Percentiles rank a stretch among this genome's conserved stretches.
phyloP scores from a whole-genome alignment of 2,797 vertebrate species.

The Zalophus californianus region DNA sequence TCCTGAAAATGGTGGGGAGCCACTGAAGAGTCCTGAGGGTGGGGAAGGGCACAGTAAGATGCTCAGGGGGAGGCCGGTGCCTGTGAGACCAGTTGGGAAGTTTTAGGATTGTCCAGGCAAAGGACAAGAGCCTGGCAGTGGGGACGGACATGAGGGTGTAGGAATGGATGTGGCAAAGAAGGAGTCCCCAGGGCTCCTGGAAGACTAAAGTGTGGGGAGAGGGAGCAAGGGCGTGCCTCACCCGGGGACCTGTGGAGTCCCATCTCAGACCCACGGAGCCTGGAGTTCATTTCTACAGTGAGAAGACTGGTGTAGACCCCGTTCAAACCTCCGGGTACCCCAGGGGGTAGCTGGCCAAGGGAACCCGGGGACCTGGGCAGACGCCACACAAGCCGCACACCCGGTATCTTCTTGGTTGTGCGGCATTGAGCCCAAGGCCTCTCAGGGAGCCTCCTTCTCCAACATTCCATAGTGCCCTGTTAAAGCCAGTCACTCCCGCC shows the following conservation, averaged over 20 bases:
- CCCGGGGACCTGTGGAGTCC: not conserved
- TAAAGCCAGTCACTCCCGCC: not conserved
- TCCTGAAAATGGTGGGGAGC: not conserved
- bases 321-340: not conserved
- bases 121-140: not conserved
- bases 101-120: not conserved
- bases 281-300: not conserved
- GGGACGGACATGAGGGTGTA: fast-evolving
- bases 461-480: not conserved
- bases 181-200: not conserved
- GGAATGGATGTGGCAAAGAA: not conserved
- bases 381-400: not conserved
- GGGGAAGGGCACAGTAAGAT: not conserved
- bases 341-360: not conserved
- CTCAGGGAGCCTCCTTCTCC: not conserved
- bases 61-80: not conserved
- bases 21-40: not conserved
- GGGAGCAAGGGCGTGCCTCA: not conserved
- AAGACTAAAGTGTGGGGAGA: not conserved
- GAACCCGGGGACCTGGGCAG: not conserved
- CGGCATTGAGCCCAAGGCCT: not conserved
- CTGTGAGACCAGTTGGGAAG: not conserved
- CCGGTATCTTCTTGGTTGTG: not conserved
- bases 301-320: not conserved
- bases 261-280: not conserved